phyloP scores from a whole-genome alignment of 2,113 vertebrate species.

The Apus apus region DNA sequence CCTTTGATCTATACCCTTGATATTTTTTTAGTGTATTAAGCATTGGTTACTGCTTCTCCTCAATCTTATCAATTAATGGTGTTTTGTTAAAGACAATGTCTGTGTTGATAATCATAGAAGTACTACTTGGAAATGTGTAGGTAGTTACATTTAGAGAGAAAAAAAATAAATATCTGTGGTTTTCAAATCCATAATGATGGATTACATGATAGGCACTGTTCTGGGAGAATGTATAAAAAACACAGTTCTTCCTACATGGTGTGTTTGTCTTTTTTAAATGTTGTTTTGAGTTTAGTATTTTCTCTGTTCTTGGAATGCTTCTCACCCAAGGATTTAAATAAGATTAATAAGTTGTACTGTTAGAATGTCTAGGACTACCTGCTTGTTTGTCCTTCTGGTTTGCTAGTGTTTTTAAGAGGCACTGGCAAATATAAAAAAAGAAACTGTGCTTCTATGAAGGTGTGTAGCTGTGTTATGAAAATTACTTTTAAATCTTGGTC shows the following conservation, averaged over 20 bases:
- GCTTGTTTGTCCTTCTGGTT: neutral
- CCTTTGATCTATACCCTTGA: neutral
- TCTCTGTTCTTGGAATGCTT: neutral
- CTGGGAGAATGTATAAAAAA: neutral
- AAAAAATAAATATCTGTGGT: neutral
- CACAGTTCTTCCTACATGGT: neutral
- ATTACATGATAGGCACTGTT: neutral
- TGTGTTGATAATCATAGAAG: neutral
- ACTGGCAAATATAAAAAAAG: neutral
- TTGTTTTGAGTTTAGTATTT: neutral
- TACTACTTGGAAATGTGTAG: neutral
- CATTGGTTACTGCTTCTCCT: neutral
- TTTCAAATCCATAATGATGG: neutral
- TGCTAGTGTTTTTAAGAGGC: neutral
- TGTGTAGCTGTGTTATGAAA: neutral
- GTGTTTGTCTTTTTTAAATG: neutral
- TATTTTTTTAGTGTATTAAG: neutral
- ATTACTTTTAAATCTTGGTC: neutral
- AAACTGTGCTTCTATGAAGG: neutral
- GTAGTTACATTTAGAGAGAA: neutral
- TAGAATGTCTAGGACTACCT: neutral
- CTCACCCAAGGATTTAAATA: neutral
- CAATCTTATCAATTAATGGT: neutral
- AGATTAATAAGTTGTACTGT: neutral
- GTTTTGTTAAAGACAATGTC: neutral